Evolutionary conservation across 1,140 invertebrate genomes (phyloP), one percentile per base, ranked within the genome.

Genomic region (Harpegnathos saltator): DNA sequence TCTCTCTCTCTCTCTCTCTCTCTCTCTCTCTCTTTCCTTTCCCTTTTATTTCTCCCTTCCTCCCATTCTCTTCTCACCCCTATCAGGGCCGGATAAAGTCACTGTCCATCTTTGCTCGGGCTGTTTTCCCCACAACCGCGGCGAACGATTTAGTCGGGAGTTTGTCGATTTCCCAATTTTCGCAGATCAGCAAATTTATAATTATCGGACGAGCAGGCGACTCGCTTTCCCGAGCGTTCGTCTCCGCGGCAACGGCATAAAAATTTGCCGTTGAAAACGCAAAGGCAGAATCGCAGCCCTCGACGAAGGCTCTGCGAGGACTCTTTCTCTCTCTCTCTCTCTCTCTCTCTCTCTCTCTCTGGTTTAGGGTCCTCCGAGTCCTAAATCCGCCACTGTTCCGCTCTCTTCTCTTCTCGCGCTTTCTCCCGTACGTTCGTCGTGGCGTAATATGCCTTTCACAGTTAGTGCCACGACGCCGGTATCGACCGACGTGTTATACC

Each of bases 401-500:
- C 24, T 59, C 33, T 59, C 71, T 26, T 66, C 61, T 33, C 52
- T 78, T 52, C 73, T 82, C 72, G 52, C 44, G 50, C 52, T 77
- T 58, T 69, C 26, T 82, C 74, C 63, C 61, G 17, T 48, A 22
- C 65, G 50, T 63, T 24, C 82, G 38, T 61, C 63, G 62, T 61
- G 58, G 89, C 87, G 87, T 90, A 85, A 83, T 87, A 87, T 85
- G 89, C 83, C 90, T 89, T 88, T 91, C 86, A 82, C 84, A 84
- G 85, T 86, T 82, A 84, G 86, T 90, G 86, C 87, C 90, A 86
- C 90, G 90, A 90, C 90, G 89, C 89, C 61, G 71, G 84, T 91
- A 91, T 91, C 90, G 90, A 91, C 90, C 90, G 90, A 88, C 84
- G 84, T 81, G 62, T 59, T 68, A 50, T 44, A 44, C 29, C 74